Evolutionary conservation across 2,113 vertebrate species (phyloP), one percentile per base, ranked within the genome.

Genomic region (Dicentrarchus labrax): DNA sequence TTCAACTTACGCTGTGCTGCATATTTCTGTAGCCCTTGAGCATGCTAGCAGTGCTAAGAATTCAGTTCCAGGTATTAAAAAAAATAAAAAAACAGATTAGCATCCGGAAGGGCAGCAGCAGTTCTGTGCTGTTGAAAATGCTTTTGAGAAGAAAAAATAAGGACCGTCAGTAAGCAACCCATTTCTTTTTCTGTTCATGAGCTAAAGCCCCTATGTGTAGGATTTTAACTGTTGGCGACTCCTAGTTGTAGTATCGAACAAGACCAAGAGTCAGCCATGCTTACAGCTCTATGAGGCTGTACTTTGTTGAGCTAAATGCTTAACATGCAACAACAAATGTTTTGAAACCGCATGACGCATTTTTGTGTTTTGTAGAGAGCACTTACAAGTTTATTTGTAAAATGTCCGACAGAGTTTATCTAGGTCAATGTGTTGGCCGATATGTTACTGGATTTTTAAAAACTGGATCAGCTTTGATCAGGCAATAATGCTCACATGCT

Each of bases 191-290:
- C 50, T 47, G 13, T 54, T n/a, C 11, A 5, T 48, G 16, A 45
- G 38, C 51, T 71, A 60, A 59, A 86, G 45, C 19, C n/a, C 21
- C 17, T 21, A 11, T 53, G 60, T 70, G 80, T 75, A 50, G 43
- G 59, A 48, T 56, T 48, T 8, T 0, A 15, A 48, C 12, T 30
- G 30, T 30, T 30, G 30, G 30, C 30, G 30, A 30, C 30, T 30
- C 30, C 30, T 30, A 30, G 45, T 11, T 3, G 47, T 36, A 9
- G 6, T n/a, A n/a, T 57, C 12, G 12, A 19, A 48, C 0, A 2
- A 17, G 41, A 38, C 17, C 1, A 12, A 16, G 19, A 45, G 19
- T 17, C 6, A 21, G 51, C 21, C 16, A 19, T 21, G n/a, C n/a
- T 56, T 19, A 48, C 24, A 24, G 47, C 72, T 30, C 30, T 30